Percentiles rank a stretch among this genome's conserved stretches.
phyloP scores from a whole-genome alignment of 2,797 vertebrate species.

The Neosilurus mollespiculum region DNA sequence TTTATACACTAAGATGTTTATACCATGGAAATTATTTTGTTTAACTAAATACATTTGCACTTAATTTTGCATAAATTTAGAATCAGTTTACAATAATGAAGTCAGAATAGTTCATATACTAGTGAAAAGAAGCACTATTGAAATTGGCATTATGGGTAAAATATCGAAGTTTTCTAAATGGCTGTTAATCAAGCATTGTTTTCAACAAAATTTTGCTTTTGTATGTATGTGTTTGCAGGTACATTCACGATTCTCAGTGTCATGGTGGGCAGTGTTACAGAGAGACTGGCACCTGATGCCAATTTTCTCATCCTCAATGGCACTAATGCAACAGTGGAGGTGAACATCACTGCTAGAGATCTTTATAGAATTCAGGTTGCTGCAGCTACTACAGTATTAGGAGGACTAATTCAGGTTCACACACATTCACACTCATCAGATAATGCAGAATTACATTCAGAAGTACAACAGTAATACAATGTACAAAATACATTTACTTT shows the following conservation, averaged over 20 bases:
- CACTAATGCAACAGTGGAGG: constrained; percentile 70
- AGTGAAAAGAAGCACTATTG: not conserved
- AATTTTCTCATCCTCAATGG: constrained; percentile 72
- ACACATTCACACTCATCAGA: not conserved
- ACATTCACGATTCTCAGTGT: constrained; percentile 94
- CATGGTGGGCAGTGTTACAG: constrained; percentile 92
- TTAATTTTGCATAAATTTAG: not conserved
- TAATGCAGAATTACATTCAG: not conserved
- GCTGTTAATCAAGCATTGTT: not conserved
- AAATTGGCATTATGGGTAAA: not conserved
- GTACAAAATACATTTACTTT: constrained; percentile 15
- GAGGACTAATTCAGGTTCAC: constrained; percentile 90
- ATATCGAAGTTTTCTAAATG: not conserved
- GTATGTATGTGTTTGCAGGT: constrained; percentile 69
- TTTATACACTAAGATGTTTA: not conserved
- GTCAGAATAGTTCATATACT: not conserved
- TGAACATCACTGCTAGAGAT: constrained; percentile 72
- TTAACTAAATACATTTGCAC: not conserved
- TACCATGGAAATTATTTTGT: not conserved
- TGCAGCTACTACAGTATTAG: constrained; percentile 83
- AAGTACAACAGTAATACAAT: not conserved
- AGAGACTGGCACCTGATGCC: constrained; percentile 78
- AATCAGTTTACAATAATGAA: not conserved
- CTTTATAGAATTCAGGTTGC: constrained; percentile 82
- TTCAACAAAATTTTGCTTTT: not conserved